phyloP scores from a whole-genome alignment of 1,140 invertebrate genomes.

The Pseudachorutes palmiensis region DNA sequence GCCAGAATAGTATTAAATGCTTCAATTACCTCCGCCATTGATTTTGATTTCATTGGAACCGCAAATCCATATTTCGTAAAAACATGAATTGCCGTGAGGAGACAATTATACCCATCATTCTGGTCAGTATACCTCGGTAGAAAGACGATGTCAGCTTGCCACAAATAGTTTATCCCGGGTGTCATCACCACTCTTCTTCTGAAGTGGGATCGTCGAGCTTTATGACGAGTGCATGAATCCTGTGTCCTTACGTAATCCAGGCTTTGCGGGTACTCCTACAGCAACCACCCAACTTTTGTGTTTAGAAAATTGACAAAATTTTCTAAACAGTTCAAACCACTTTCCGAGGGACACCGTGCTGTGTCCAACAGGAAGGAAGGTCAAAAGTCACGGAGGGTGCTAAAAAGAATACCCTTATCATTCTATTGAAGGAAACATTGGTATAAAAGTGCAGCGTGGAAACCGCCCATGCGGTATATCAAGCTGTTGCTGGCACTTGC shows the following conservation, averaged over 20 bases:
- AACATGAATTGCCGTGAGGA: constrained; percentile 20
- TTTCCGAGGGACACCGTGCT: too few relatives aligned
- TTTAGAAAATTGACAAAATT: too few relatives aligned
- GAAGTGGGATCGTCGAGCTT: neutral
- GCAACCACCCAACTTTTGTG: too few relatives aligned
- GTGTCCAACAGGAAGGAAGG: too few relatives aligned
- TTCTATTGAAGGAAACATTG: too few relatives aligned
- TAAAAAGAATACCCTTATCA: too few relatives aligned
- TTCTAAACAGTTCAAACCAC: too few relatives aligned
- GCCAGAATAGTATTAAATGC: constrained; percentile 18
- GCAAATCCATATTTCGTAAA: constrained; percentile 9
- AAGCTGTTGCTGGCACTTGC: too few relatives aligned
- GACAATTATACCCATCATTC: constrained; percentile 18
- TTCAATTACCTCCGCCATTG: constrained; percentile 3
- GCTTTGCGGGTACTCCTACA: too few relatives aligned
- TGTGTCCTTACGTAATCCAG: constrained; percentile 52
- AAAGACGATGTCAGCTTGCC: constrained; percentile 54
- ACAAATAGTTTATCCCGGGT: constrained; percentile 46
- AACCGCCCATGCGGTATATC: too few relatives aligned
- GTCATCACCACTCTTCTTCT: neutral
- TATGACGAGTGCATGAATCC: constrained; percentile 33
- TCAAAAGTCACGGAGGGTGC: too few relatives aligned
- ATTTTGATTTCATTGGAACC: constrained; percentile 21
- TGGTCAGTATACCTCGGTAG: constrained; percentile 39
- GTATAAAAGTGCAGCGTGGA: too few relatives aligned